phyloP scores from a whole-genome alignment of 2,888 invertebrate genomes.

The Holacanthella duospinosa region DNA sequence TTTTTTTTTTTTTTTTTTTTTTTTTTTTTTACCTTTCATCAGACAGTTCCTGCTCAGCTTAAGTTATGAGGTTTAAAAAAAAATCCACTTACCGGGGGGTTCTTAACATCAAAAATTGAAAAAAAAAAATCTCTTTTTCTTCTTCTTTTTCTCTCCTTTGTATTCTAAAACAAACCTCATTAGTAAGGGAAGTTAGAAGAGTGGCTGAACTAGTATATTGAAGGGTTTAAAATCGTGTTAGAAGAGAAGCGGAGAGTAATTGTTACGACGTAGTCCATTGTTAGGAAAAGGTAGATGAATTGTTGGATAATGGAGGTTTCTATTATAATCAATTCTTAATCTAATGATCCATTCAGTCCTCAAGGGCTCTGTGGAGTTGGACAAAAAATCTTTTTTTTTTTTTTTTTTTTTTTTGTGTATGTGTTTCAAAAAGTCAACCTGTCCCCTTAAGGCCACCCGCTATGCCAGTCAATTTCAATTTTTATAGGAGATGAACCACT shows the following conservation, averaged over 20 bases:
- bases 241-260: background rate
- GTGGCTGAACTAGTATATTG: background rate
- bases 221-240: background rate
- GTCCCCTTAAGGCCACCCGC: conserved; percentile 9
- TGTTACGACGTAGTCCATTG: background rate
- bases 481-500: background rate
- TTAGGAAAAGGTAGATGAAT: background rate
- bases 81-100: background rate
- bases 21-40: too few species aligned
- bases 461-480: conserved; percentile 2
- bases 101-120: background rate
- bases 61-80: too few species aligned
- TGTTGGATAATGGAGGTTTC: background rate
- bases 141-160: background rate
- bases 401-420: background rate
- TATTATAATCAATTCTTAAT: conserved; percentile 5
- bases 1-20: too few species aligned
- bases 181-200: background rate
- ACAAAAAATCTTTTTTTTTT: background rate
- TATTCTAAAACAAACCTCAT: conserved; percentile 6
- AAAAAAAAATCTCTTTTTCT: background rate
- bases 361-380: background rate
- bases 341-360: conserved; percentile 3
- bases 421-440: background rate
- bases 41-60: too few species aligned